Evolutionary conservation across 2,797 vertebrate genomes (phyloP), one percentile per base, ranked within the genome.

Genomic region (Varecia variegata): DNA sequence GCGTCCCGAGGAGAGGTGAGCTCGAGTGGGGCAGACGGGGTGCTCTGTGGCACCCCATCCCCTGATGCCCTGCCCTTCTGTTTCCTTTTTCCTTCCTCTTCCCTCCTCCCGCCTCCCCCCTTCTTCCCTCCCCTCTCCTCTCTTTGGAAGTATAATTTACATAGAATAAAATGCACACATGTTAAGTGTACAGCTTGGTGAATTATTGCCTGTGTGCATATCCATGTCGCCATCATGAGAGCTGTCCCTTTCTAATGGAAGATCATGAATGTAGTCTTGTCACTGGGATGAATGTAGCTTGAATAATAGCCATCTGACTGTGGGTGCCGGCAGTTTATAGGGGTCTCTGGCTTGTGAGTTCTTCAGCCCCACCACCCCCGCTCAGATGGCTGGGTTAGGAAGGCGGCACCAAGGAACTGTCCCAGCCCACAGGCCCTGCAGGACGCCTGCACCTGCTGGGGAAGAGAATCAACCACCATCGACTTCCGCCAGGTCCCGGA

Each of bases 11-110:
- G 43, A 84, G 54, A 68, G 35, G 5, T n/a, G 68, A 45, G 60
- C 12, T 58, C 27, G 73, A 47, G 7, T 1, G 0, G 2, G 20
- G n/a, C 20, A 32, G 45, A 20, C 4, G 21, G 50, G 32, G 18
- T 43, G 35, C 14, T 0, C 60, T 9, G 13, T 1, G 25, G 40
- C 30, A 18, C 30, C 10, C 43, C 6, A 0, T 4, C 13, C 62
- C 11, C 9, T 15, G 0, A 15, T 12, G 0, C 0, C 7, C 6
- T 77, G 21, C 6, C 0, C 0, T 91, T 76, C 15, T 52, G 7
- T 1, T 73, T 27, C 94, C n/a, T 84, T 38, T 70, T 20, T 56
- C 8, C 13, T 35, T 56, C 71, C 11, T 35, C 70, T 5, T 15
- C 0, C 1, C 15, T 45, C 40, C 9, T 4, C 1, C 50, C 23